Conservation (phyloP, 37 sponge, comb jelly and placozoan genomes). For the Agelas oroides region DNA sequence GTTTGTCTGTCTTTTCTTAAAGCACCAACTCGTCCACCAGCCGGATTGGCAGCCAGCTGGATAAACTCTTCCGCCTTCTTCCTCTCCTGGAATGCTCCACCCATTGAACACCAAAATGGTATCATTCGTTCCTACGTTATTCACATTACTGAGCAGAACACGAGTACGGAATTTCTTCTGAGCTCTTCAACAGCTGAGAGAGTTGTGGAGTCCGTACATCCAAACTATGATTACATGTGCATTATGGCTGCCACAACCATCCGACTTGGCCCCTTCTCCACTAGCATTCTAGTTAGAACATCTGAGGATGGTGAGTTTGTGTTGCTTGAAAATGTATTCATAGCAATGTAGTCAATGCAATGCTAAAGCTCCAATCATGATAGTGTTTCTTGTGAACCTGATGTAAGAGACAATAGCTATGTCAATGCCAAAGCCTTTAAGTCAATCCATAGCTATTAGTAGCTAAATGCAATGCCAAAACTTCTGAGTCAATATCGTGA, state of each 20-base stretch:
- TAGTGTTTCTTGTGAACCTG: too few species aligned
- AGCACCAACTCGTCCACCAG: too few species aligned
- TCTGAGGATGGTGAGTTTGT: not conserved
- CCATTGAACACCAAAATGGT: constrained; percentile 19
- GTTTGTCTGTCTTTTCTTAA: too few species aligned
- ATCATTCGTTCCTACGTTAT: constrained; percentile 22
- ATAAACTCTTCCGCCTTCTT: not conserved
- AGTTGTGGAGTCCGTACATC: constrained; percentile 15
- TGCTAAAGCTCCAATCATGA: too few species aligned
- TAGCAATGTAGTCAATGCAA: too few species aligned
- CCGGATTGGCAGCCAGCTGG: too few species aligned
- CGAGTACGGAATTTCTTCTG: not conserved
- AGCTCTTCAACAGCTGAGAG: not conserved
- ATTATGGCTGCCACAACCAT: constrained; percentile 46
- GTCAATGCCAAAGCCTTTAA: too few species aligned
- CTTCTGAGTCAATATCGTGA: too few species aligned
- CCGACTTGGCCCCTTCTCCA: constrained; percentile 24
- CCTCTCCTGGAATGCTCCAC: constrained; percentile 26
- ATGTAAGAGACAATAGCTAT: too few species aligned
- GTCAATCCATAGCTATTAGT: too few species aligned
- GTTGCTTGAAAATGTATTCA: too few species aligned
- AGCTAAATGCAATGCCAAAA: too few species aligned
- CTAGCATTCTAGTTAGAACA: not conserved
- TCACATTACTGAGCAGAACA: constrained; percentile 1
- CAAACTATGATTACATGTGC: constrained; percentile 22